A percentile compares a stretch with the other conserved stretches of the same genome.
phyloP scores from a whole-genome alignment of 2,888 invertebrate genomes.

The Ametastegia equiseti region DNA sequence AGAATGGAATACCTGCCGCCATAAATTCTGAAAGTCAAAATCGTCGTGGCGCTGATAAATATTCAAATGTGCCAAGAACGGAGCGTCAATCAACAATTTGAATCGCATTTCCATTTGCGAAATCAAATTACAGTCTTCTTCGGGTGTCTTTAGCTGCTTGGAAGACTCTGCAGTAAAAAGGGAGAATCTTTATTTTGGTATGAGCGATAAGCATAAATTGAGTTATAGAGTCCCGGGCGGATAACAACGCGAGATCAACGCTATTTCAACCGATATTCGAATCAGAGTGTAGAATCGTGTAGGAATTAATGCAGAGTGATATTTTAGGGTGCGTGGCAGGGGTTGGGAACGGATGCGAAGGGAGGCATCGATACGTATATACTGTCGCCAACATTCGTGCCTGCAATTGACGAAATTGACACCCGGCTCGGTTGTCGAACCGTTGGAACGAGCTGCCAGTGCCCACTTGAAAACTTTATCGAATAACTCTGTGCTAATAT shows the following conservation, averaged over 20 bases:
- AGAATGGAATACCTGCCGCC: neutral
- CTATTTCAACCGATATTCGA: conserved; percentile 57
- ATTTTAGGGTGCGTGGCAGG: conserved; percentile 44
- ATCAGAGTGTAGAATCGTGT: conserved; percentile 64
- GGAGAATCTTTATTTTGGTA: conserved; percentile 18
- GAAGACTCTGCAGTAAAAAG: neutral
- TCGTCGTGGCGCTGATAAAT: conserved; percentile 3
- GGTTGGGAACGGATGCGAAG: conserved; percentile 33
- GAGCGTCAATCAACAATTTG: conserved; percentile 27
- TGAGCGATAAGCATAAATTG: conserved; percentile 23
- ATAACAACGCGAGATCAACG: conserved; percentile 23
- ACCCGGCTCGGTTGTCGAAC: conserved; percentile 21
- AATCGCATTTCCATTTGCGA: conserved; percentile 17
- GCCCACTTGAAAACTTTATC: conserved; percentile 45
- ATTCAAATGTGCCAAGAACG: neutral
- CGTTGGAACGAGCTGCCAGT: conserved; percentile 31
- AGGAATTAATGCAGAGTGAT: conserved; percentile 56
- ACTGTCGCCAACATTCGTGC: conserved; percentile 47
- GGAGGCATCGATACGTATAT: conserved; percentile 39
- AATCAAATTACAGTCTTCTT: conserved; percentile 8
- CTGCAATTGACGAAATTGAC: conserved; percentile 50
- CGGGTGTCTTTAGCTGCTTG: neutral
- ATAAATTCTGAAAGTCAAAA: conserved; percentile 1
- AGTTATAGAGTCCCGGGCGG: conserved; percentile 25
- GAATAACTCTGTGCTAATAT: conserved; percentile 41